Conservation (phyloP, 2,797 vertebrate species). For the Adelosebastes latens region DNA sequence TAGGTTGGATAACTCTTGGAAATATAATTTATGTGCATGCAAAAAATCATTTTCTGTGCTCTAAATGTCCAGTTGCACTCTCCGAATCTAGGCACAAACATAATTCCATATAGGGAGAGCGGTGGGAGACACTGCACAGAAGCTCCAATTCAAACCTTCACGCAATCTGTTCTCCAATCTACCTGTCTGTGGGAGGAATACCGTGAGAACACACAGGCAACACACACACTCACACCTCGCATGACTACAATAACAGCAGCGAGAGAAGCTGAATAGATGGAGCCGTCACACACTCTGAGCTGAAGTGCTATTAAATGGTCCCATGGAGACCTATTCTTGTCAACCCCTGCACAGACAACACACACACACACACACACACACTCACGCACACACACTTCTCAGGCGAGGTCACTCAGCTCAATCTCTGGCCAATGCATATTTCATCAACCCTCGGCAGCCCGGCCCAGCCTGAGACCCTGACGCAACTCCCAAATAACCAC, state of each 20-base stretch:
- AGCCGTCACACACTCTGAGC: slow-evolving; percentile 40
- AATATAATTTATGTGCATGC: not conserved
- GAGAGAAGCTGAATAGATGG: slow-evolving; percentile 13
- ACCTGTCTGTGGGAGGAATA: not conserved
- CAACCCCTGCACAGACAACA: slow-evolving; percentile 31
- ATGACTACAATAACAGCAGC: slow-evolving; percentile 40
- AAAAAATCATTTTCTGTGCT: not conserved
- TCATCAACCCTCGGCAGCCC: slow-evolving; percentile 29
- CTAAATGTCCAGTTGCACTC: not conserved
- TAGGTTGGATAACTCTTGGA: not conserved
- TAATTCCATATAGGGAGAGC: not conserved
- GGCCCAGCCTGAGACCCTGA: slow-evolving; percentile 21
- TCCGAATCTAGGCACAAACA: not conserved
- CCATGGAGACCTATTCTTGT: slow-evolving; percentile 35
- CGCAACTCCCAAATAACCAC: slow-evolving; percentile 15
- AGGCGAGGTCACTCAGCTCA: slow-evolving; percentile 48
- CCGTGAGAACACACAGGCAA: not conserved
- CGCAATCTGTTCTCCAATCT: not conserved
- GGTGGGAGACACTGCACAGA: not conserved
- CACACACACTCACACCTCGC: slow-evolving; percentile 9
- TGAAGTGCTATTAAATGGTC: slow-evolving; percentile 44
- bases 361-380: slow-evolving; percentile 1
- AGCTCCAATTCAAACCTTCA: not conserved
- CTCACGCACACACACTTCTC: not conserved
- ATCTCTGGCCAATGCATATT: slow-evolving; percentile 54